Evolutionary conservation across 2,113 vertebrate genomes (phyloP), one percentile per base, ranked within the genome.

Genomic region (Callipepla californica): DNA sequence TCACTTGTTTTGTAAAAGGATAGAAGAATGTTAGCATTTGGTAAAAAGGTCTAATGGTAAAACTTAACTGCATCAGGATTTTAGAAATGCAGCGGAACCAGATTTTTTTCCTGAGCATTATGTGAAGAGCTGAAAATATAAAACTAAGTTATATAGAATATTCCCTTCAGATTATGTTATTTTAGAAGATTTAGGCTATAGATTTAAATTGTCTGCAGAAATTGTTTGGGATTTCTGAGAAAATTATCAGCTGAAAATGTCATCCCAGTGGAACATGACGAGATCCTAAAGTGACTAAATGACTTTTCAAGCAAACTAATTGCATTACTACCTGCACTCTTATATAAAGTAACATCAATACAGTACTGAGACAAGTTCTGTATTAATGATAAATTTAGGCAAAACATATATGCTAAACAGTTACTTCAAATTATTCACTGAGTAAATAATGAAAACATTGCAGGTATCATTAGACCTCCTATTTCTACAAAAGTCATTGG

Each of bases 1-100:
- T 38, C 53, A n/a, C 62, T 89, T 92, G 77, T 81, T 92, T 90
- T 76, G 74, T 80, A 82, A 91, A 87, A 85, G 53, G 36, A 77
- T 18, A 77, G 38, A 68, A 89, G 23, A 83, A 82, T n/a, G 16
- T 20, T 51, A 63, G 15, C 21, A 42, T 67, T 89, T 82, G 62
- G 42, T 89, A 67, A 93, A 87, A 69, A 58, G 5, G 11, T n/a
- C 50, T 50, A 74, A 86, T 28, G 53, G 23, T 57, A 57, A 70
- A 80, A 89, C 88, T 81, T 62, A 87, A 77, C 53, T 76, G 45
- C 59, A 80, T 85, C 22, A 26, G 38, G 26, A 74, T 67, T 72
- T 75, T n/a, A 53, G 50, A 85, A 32, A 61, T 58, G n/a, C n/a
- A 77, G 36, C 26, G 48, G 42, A 69, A 66, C 67, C 1, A 53